Conservation (phyloP, 2,888 invertebrate species). For the Acanthopleura granulata region DNA sequence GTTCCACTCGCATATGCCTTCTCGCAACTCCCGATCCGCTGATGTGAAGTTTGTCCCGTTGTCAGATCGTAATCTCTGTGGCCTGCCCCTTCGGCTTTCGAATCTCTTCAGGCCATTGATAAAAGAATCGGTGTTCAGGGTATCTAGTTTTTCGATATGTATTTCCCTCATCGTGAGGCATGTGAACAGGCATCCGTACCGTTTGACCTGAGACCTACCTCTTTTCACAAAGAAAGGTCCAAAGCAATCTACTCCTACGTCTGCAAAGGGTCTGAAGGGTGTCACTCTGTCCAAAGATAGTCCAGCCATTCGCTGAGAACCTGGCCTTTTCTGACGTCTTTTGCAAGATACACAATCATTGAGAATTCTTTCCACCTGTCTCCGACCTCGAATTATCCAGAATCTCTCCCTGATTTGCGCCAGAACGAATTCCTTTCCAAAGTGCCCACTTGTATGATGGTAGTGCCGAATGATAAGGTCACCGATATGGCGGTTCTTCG, state of each 20-base stretch:
- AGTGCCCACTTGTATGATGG: constrained; percentile 27
- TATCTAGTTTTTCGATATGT: constrained; percentile 33
- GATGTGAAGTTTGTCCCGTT: constrained; percentile 36
- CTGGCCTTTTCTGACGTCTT: not conserved
- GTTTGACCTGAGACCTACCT: constrained; percentile 30
- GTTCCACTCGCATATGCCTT: no score
- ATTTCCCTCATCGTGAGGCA: constrained; percentile 34
- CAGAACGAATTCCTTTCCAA: constrained; percentile 31
- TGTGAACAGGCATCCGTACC: constrained; percentile 38
- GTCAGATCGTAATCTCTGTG: constrained; percentile 31
- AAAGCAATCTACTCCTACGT: constrained; percentile 20
- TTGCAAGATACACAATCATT: not conserved
- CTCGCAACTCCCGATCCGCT: constrained; percentile 28
- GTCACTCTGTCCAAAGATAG: not conserved
- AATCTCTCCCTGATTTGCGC: constrained; percentile 27
- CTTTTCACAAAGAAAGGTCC: constrained; percentile 25
- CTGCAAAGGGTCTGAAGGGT: not conserved
- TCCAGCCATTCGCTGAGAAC: not conserved
- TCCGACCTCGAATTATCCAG: constrained; percentile 30
- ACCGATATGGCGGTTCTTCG: not conserved
- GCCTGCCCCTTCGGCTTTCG: constrained; percentile 25
- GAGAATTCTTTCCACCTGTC: not conserved
- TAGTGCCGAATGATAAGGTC: constrained; percentile 28
- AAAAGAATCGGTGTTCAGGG: constrained; percentile 32
- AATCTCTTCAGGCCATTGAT: not conserved